These are phyloP conservation scores for Idaea aversata DNA, from an alignment of 2,888 invertebrate genomes.

Conservation along the genomic window DNA sequence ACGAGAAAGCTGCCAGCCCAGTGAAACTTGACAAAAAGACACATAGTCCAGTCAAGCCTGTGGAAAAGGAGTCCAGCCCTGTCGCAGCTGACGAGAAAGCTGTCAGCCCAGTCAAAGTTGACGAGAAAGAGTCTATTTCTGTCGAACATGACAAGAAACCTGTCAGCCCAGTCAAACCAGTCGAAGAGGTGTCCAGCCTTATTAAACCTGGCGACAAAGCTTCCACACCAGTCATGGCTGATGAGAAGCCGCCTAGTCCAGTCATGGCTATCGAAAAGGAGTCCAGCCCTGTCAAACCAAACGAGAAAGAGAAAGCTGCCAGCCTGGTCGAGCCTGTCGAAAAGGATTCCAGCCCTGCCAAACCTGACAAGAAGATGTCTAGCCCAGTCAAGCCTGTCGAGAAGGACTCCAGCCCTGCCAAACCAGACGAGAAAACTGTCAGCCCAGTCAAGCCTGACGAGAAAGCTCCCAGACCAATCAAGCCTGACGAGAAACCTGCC, in stretches of 20 bases:
- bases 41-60: background rate
- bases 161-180: background rate
- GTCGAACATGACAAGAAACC: background rate
- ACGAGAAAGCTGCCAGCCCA: background rate
- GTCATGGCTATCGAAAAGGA: background rate
- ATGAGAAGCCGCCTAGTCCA: constrained; percentile 9
- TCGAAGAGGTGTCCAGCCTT: constrained; percentile 9
- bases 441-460: constrained; percentile 13
- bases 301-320: constrained; percentile 6
- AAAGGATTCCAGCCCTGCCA: background rate
- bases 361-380: constrained; percentile 6
- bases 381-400: constrained; percentile 13
- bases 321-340: constrained; percentile 10
- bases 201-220: constrained; percentile 9
- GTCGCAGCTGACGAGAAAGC: constrained; percentile 15
- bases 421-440: constrained; percentile 11
- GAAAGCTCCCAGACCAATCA: constrained; percentile 4
- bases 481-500: constrained; percentile 7
- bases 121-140: constrained; percentile 19
- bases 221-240: constrained; percentile 7
- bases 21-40: background rate
- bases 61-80: constrained; percentile 9
- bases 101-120: constrained; percentile 11
- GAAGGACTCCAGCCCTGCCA: constrained; percentile 10
- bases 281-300: constrained; percentile 6